These are phyloP conservation scores for Drosophila rufa DNA, from an alignment of 1,140 invertebrate species.

Conservation along the genomic window DNA sequence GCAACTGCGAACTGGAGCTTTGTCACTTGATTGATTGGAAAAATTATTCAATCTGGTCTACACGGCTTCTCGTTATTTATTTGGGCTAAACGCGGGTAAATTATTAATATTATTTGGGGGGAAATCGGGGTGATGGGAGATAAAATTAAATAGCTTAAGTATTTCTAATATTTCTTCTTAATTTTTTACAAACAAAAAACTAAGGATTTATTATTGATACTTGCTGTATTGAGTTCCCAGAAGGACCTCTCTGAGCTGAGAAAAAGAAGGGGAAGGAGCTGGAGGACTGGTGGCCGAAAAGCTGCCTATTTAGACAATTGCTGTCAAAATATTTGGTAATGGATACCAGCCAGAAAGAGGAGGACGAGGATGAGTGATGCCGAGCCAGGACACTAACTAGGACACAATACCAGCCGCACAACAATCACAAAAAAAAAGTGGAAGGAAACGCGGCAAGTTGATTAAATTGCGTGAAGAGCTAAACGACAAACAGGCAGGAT, in stretches of 20 bases:
- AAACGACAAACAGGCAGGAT: conserved; percentile 46
- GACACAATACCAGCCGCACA: conserved; percentile 19
- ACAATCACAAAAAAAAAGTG: conserved; percentile 4
- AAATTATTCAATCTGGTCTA: conserved; percentile 78
- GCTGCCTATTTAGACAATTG: conserved; percentile 78
- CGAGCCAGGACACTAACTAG: conserved; percentile 6
- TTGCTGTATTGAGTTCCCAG: conserved; percentile 7
- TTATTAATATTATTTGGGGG: background rate
- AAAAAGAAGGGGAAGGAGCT: background rate
- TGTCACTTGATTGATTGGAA: conserved; percentile 78
- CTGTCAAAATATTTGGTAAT: conserved; percentile 84
- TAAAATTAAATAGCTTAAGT: too few species aligned
- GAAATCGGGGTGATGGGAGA: background rate
- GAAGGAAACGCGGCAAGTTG: conserved; percentile 71
- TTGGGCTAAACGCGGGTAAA: conserved; percentile 5
- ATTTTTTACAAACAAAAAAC: too few species aligned
- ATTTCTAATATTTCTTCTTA: too few species aligned
- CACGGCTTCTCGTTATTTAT: conserved; percentile 52
- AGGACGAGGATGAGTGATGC: conserved; percentile 5
- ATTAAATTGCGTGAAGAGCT: conserved; percentile 78
- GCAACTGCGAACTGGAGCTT: conserved; percentile 35
- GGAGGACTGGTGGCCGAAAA: background rate
- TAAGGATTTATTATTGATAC: background rate
- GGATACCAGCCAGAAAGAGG: conserved; percentile 51
- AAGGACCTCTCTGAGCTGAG: background rate